Base-by-base conservation (phyloP, 1,140 invertebrate genomes). In the Mesaphorura yosii region DNA sequence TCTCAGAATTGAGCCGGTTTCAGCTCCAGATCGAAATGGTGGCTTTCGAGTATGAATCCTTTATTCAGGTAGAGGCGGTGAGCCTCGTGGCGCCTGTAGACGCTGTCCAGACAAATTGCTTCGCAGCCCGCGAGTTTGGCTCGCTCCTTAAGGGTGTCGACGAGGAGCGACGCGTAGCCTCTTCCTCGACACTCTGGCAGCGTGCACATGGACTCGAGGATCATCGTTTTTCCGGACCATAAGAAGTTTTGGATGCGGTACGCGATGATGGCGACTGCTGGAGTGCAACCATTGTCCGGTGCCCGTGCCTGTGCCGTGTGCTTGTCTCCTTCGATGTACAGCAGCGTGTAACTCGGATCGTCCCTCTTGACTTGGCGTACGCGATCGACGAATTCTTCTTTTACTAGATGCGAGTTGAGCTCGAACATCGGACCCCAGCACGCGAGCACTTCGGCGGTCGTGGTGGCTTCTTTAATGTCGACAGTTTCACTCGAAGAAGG, bases 1-100 rank as follows among this genome's bases (percentile, higher is more conserved):
- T n/a, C n/a, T n/a, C n/a, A n/a, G n/a, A n/a, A n/a, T n/a, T n/a
- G n/a, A n/a, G n/a, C n/a, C n/a, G n/a, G 7, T 20, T 41, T 41
- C 7, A 41, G 17, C n/a, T 10, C 17, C 17, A 7, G n/a, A 41
- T 17, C 10, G 28, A 46, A 46, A 27, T 46, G 44, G 28, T 46
- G 44, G 19, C 44, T 46, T 27, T 12, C 12, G 23, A 46, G 12
- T 6, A 7, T 19, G 28, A 46, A 48, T 48, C 47, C 28, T 29
- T 57, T 57, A 38, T 57, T 57, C 19, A 57, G 25, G 19, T 52
- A 57, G 17, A 57, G 31, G 19, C 55, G 28, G 39, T 57, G 55
- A 26, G 55, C 55, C 23, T 52, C 27, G 15, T 53, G 38, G 1
- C 55, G 19, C 1, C 25, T 48, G n/a, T 46, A 48, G n/a, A n/a